Base-by-base conservation (phyloP, 2,113 vertebrate species). In the Eretmochelys imbricata region DNA sequence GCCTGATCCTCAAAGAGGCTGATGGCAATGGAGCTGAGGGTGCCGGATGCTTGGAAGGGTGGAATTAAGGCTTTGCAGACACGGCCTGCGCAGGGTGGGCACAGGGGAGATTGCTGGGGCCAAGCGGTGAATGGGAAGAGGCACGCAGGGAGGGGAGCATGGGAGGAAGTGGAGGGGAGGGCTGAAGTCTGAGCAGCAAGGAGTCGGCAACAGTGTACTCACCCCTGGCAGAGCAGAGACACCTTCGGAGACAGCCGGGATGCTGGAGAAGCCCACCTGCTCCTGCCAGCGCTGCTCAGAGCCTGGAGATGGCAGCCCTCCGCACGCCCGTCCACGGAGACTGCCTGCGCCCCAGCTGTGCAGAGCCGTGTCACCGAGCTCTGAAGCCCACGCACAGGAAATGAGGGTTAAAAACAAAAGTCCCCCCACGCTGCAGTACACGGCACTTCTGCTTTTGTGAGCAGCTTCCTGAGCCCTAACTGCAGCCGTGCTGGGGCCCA, bases 401-500 rank as follows among this genome's bases (percentile, higher is more conserved):
- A 93, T 8, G 75, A 89, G 12, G 53, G 24, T 22, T 91, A 55
- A 91, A 59, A 86, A 46, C 87, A 90, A 79, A 80, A 46, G 35
- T 25, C 80, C 5, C 31, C 13, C 85, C 31, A 8, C 0, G 0
- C 1, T 0, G 51, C 1, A 2, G 53, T 27, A 35, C 78, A 31
- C 50, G 0, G 42, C 83, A 94, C 93, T 97, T 97, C 97, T 97
- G 93, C 96, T 97, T 97, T 72, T 84, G 85, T 86, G 87, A 1
- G 2, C 82, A 46, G 29, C 93, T 96, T 97, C 97, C 97, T 97
- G 94, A 46, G 55, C 82, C 3, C 2, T 5, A 0, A n/a, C 0
- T 25, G 75, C 42, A 6, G 42, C 42, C 29, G 42, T 1, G n/a
- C 17, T 4, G n/a, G 65, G 65, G 8, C n/a, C n/a, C 22, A 25